These are phyloP conservation scores for Alethe diademata DNA, from an alignment of 2,113 vertebrate species.

Conservation along the genomic window DNA sequence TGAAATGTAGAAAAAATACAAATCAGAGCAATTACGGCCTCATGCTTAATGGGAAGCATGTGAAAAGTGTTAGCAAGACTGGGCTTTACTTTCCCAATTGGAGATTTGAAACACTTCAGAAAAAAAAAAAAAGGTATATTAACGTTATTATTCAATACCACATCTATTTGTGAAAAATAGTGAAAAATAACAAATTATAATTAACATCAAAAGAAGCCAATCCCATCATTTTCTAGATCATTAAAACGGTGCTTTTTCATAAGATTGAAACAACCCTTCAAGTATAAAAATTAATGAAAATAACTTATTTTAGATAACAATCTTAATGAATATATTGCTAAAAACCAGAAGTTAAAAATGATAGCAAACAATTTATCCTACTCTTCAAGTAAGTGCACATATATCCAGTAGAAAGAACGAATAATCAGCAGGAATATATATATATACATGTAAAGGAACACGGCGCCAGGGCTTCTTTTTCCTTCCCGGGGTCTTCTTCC, in stretches of 20 bases:
- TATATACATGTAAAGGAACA: background rate
- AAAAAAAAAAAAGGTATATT: accelerated
- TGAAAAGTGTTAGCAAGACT: background rate
- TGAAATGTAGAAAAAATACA: background rate
- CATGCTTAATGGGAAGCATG: background rate
- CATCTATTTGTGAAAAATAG: background rate
- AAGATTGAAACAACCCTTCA: background rate
- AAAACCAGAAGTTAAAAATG: background rate
- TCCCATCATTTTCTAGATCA: background rate
- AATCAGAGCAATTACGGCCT: background rate
- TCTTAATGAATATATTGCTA: background rate
- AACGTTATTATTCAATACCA: background rate
- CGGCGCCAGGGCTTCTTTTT: accelerated
- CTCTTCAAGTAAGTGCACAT: background rate
- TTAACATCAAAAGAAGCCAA: background rate
- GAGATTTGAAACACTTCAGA: background rate
- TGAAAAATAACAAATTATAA: background rate
- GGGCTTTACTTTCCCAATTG: background rate
- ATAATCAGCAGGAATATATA: background rate
- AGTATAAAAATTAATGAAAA: background rate
- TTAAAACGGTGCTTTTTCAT: background rate
- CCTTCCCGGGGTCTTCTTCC: background rate
- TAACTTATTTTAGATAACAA: background rate
- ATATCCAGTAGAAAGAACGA: background rate
- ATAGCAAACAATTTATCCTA: background rate